These are phyloP conservation scores for Scopus umbretta DNA, from an alignment of 2,113 vertebrate species.

Conservation along the genomic window DNA sequence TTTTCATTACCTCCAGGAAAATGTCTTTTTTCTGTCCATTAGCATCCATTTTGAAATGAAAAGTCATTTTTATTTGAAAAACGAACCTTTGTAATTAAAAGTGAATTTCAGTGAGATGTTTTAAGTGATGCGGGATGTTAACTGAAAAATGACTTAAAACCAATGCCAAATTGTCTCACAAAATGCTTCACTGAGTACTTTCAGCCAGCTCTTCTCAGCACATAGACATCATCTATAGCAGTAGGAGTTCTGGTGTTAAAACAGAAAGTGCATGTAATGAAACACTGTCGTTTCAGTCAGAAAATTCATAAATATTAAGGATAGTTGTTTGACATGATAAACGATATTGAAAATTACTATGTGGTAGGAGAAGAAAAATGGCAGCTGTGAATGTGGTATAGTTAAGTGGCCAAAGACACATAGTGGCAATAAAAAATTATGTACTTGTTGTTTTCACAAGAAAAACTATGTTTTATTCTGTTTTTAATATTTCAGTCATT, in stretches of 20 bases:
- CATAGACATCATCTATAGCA: background rate
- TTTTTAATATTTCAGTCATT: background rate
- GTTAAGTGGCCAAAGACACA: background rate
- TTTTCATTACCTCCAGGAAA: background rate
- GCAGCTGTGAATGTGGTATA: background rate
- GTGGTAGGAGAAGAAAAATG: background rate
- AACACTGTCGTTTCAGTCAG: background rate
- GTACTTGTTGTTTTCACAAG: background rate
- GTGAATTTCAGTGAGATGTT: background rate
- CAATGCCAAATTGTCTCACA: background rate
- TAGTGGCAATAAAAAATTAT: background rate
- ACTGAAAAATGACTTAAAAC: background rate
- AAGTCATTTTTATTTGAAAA: background rate
- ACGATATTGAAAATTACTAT: background rate
- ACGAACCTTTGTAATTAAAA: background rate
- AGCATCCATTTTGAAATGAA: background rate
- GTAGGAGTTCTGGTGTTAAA: constrained; percentile 11
- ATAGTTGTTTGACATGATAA: background rate
- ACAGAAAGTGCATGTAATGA: background rate
- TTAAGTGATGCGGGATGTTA: background rate
- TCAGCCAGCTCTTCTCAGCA: background rate
- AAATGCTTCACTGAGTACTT: background rate
- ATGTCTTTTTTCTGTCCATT: background rate
- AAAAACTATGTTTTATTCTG: background rate
- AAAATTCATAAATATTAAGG: constrained; percentile 17